Evolutionary conservation across 1,140 invertebrate species (phyloP), one percentile per base, ranked within the genome.

Genomic region (Drosophila elegans): DNA sequence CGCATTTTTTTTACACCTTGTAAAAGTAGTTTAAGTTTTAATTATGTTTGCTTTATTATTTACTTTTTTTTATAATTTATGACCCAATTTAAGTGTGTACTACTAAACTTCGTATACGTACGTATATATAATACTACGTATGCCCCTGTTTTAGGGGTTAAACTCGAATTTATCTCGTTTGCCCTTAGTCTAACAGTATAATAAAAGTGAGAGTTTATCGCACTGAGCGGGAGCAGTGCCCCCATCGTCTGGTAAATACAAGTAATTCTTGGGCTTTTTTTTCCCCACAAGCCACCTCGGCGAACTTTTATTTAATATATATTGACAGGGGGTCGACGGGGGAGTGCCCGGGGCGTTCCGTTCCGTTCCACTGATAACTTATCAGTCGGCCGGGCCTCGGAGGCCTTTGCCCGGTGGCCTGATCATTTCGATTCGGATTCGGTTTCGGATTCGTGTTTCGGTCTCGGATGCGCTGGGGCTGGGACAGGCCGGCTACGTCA

Each of bases 341-440:
- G 34, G 12, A 10, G 39, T 49, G 42, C 29, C 3, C 16, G 4
- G 3, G 7, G 29, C 11, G 27, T 13, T 41, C 5, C 27, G 55
- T 38, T 53, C 5, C 49, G 29, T 27, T 57, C 32, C 4, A 29
- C 54, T 71, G 68, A 72, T 72, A 72, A 29, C 13, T 72, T 72
- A 72, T 72, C 68, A 72, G 64, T 36, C 29, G n/a, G 16, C 16
- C 49, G 39, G 51, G 39, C 11, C 12, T 34, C 34, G 25, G 36
- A 13, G 69, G 72, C 72, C 72, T 74, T 74, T 74, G 72, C 69
- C 68, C 72, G 49, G 69, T 74, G 72, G 72, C 57, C 72, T 74
- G 72, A 74, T 74, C 72, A 52, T 13, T 71, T 29, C 11, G 49
- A 41, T 44, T 72, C 45, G 54, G 46, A 36, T 38, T 72, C 38